phyloP scores from a whole-genome alignment of 2,888 invertebrate species.

The Macrosiphum euphorbiae region DNA sequence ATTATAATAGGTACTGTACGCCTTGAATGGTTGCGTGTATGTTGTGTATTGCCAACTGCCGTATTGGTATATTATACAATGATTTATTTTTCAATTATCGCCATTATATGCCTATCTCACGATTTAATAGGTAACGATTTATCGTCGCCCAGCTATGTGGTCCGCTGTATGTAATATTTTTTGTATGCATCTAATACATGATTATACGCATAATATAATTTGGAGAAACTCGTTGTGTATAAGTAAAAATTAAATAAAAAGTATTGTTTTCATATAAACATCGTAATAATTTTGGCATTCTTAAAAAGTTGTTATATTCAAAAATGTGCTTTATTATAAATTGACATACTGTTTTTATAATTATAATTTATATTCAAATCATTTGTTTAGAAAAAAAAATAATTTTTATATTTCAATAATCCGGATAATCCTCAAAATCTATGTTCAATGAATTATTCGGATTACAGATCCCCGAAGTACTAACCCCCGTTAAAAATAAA shows the following conservation, averaged over 20 bases:
- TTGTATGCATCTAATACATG: not conserved
- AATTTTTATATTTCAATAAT: not conserved
- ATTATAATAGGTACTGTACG: not conserved
- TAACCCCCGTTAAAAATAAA: not conserved
- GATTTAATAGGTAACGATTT: not conserved
- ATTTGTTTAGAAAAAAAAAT: not conserved
- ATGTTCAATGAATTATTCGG: not conserved
- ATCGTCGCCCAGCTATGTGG: not conserved
- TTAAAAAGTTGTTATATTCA: not conserved
- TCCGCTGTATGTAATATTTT: not conserved
- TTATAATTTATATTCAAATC: not conserved
- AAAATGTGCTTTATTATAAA: not conserved
- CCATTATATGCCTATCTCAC: not conserved
- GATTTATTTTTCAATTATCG: constrained; percentile 2
- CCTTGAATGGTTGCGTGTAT: not conserved
- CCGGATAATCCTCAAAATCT: not conserved
- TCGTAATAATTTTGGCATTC: not conserved
- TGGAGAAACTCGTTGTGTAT: not conserved
- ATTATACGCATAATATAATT: not conserved
- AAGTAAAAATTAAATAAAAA: no score
- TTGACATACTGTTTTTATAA: not conserved
- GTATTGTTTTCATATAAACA: not conserved
- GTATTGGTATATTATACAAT: not conserved
- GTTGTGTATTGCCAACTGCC: not conserved
- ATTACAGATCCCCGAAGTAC: not conserved